Conservation (phyloP, 2,888 invertebrate genomes). For the Crepidodera aurea region DNA sequence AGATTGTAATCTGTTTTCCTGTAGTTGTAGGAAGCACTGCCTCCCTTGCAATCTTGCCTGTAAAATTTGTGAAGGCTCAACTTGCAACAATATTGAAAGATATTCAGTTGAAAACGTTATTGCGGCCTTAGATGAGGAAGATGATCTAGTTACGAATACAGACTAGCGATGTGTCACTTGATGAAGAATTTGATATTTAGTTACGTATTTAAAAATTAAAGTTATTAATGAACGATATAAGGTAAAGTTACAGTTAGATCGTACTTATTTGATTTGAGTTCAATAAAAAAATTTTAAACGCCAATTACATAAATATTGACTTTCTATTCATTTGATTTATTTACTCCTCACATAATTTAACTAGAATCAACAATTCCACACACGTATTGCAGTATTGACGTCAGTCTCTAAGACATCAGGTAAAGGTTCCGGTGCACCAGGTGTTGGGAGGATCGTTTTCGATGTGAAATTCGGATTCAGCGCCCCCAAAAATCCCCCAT, state of each 20-base stretch:
- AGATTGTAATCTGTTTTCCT: neutral
- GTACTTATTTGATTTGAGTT: too few relatives aligned
- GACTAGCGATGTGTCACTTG: neutral
- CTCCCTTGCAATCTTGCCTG: slow-evolving; percentile 9
- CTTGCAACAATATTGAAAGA: slow-evolving; percentile 5
- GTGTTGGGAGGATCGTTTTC: too few relatives aligned
- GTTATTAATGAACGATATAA: neutral
- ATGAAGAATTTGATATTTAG: slow-evolving; percentile 8
- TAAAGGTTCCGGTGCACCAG: too few relatives aligned
- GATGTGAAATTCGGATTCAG: too few relatives aligned
- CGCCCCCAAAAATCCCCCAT: too few relatives aligned
- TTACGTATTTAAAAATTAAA: neutral
- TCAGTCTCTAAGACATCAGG: too few relatives aligned
- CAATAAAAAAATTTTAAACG: neutral
- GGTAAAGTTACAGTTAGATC: neutral
- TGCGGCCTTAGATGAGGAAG: neutral
- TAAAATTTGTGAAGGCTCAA: slow-evolving; percentile 14
- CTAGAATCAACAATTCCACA: neutral
- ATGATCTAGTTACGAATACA: neutral
- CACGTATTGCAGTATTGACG: too few relatives aligned
- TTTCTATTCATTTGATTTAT: neutral
- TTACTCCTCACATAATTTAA: neutral
- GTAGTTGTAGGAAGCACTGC: slow-evolving; percentile 10
- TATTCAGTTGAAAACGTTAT: slow-evolving; percentile 10
- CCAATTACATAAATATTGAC: neutral